Evolutionary conservation across 2,113 vertebrate species (phyloP), one percentile per base, ranked within the genome.

Genomic region (Heterocephalus glaber): DNA sequence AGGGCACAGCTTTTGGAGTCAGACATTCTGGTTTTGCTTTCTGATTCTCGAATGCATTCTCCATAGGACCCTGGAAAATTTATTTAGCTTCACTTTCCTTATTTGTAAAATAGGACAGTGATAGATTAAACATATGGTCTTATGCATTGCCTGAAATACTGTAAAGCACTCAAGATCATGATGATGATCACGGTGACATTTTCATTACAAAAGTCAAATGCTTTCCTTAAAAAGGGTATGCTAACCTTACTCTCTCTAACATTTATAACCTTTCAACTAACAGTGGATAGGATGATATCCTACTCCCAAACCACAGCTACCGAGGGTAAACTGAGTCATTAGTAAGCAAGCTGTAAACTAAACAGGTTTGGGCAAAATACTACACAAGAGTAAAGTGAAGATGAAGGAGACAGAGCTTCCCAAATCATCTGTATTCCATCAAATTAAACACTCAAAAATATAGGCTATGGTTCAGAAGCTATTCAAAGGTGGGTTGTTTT

Each of bases 151-250:
- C 77, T 89, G 44, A 68, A 85, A 89, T 79, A 24, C 35, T 60
- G 1, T 58, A 60, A 91, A 79, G 58, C n/a, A 33, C 47, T 86
- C 19, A 86, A 49, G 13, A 85, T 41, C 52, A 65, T 16, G 38
- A 83, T 72, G 92, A 49, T 38, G 28, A 82, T 33, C 63, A 56
- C 7, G 44, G 56, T 38, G 44, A 94, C 20, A 81, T 2, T 28
- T 74, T 95, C 79, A 63, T 83, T 66, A 83, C 28, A 56, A 61
- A 95, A 76, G 47, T 82, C 68, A 80, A 86, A 38, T n/a, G 63
- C 63, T 86, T 92, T 83, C 61, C 60, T 81, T 52, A 82, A 61
- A 87, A 79, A 56, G 47, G 38, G 2, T 20, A n/a, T 9, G 74
- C 17, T 38, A 72, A 9, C 14, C 6, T 14, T 56, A 9, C 4